Evolutionary conservation across 2,888 invertebrate species (phyloP).

Genomic region (Pollenia griseotomentosa): DNA sequence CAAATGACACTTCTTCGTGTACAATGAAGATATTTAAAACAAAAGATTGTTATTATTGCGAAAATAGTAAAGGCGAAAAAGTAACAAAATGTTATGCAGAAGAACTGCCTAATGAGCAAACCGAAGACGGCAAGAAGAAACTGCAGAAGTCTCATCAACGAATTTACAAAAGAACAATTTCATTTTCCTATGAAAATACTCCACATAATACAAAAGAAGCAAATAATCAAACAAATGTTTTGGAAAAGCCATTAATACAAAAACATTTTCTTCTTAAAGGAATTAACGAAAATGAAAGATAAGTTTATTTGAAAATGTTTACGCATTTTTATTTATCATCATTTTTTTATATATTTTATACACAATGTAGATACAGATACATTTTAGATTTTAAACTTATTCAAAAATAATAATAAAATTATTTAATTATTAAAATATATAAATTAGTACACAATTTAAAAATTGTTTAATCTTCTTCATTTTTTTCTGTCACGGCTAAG

Average conservation of each 20-base stretch:
- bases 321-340: constrained; percentile 52
- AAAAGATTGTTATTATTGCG: constrained; percentile 80
- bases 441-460: constrained; percentile 62
- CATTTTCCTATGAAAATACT: constrained; percentile 75
- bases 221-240: background rate
- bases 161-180: constrained; percentile 80
- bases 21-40: constrained; percentile 74
- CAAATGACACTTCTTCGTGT: constrained; percentile 72
- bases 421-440: constrained; percentile 65
- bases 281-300: constrained; percentile 45
- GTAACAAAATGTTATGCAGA: constrained; percentile 78
- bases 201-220: constrained; percentile 13
- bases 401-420: constrained; percentile 37
- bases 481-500: constrained; percentile 63
- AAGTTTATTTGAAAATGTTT: constrained; percentile 37
- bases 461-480: constrained; percentile 32
- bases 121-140: constrained; percentile 54
- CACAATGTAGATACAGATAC: constrained; percentile 66
- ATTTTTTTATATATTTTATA: constrained; percentile 54
- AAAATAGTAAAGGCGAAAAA: constrained; percentile 75
- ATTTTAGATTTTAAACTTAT: constrained; percentile 58
- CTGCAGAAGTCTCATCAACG: constrained; percentile 75
- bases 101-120: constrained; percentile 36
- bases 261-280: constrained; percentile 39
- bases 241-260: constrained; percentile 31